A percentile compares a stretch with the other conserved stretches of the same genome.
Conservation (phyloP, 2,888 invertebrate genomes). For the Pemphredon lugubris region DNA sequence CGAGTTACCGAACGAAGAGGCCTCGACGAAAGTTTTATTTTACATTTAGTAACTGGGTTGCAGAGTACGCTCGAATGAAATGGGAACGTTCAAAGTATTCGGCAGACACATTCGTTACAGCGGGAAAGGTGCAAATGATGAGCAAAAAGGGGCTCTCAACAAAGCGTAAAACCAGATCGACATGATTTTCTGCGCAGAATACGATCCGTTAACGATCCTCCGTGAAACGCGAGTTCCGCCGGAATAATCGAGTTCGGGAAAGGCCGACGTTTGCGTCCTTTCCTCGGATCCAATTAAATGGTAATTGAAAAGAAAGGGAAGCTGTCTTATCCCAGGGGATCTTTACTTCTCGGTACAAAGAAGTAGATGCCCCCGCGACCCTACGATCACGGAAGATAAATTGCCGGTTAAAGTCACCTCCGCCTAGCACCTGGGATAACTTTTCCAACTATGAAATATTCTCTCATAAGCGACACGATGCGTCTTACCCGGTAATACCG, state of each 20-base stretch:
- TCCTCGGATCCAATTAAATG: conserved; percentile 55
- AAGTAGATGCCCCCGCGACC: conserved; percentile 22
- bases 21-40: conserved; percentile 4
- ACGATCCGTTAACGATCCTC: conserved; percentile 39
- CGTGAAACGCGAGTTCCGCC: conserved; percentile 22
- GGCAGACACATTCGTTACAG: not conserved
- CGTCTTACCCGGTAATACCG: conserved; percentile 60
- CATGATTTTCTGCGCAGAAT: conserved; percentile 4
- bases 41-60: conserved; percentile 2
- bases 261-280: conserved; percentile 26
- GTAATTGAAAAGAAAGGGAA: conserved; percentile 39
- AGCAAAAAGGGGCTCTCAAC: not conserved
- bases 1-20: not conserved
- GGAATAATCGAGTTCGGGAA: conserved; percentile 40
- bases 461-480: conserved; percentile 63
- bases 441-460: conserved; percentile 72
- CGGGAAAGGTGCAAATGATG: not conserved
- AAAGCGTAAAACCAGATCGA: conserved; percentile 13
- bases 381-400: conserved; percentile 56
- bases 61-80: not conserved
- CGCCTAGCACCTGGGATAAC: conserved; percentile 47
- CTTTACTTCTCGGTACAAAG: conserved; percentile 11
- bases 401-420: conserved; percentile 51
- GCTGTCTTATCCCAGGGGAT: conserved; percentile 16
- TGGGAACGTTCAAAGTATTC: not conserved